phyloP scores from a whole-genome alignment of 2,113 vertebrate genomes.

The Tautogolabrus adspersus region DNA sequence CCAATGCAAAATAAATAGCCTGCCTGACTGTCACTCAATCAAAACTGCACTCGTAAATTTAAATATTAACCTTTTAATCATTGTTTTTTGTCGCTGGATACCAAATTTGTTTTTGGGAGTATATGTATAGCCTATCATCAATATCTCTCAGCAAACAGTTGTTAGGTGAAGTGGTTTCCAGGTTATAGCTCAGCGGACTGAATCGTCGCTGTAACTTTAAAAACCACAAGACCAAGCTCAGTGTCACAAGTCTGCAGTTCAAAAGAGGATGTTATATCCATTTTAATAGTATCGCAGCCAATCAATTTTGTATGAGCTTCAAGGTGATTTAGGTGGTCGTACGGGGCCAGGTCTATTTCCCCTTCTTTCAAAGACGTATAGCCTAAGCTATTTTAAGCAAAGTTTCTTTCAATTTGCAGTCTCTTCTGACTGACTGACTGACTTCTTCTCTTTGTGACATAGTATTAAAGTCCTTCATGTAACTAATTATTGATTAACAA shows the following conservation, averaged over 20 bases:
- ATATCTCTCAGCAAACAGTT: neutral
- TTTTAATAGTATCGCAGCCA: conserved; percentile 27
- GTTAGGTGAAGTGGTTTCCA: neutral
- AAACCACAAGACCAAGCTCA: no score
- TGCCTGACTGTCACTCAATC: no score
- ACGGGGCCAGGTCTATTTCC: conserved; percentile 24
- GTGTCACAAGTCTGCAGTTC: neutral
- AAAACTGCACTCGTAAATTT: no score
- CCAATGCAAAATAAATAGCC: no score
- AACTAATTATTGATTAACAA: conserved; percentile 3
- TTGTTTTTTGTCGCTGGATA: no score
- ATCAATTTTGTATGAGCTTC: conserved; percentile 31
- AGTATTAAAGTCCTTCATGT: no score
- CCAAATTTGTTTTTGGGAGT: no score
- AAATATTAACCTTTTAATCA: no score
- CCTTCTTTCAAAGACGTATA: neutral
- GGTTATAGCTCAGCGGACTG: neutral
- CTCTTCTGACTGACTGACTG: conserved; percentile 12
- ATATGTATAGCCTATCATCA: no score
- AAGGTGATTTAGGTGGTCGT: conserved; percentile 28
- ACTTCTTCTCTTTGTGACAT: neutral
- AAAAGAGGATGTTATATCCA: neutral
- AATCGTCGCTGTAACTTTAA: no score
- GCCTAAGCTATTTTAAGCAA: conserved; percentile 30
- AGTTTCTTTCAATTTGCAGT: neutral